These are phyloP conservation scores for Chionodraco myersi DNA, from an alignment of 2,113 vertebrate species.

Conservation along the genomic window DNA sequence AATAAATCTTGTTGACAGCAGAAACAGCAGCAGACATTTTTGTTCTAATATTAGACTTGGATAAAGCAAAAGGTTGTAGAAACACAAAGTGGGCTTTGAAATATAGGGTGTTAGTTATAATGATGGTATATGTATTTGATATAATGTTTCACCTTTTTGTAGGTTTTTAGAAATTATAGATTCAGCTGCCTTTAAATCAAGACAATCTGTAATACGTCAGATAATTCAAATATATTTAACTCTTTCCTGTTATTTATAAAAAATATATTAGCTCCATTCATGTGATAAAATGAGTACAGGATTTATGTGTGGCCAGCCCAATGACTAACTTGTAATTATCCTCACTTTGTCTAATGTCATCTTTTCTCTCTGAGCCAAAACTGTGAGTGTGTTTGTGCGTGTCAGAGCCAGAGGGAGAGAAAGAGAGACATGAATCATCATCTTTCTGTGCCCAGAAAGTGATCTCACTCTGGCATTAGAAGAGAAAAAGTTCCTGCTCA, in stretches of 20 bases:
- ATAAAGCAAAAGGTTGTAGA: too few relatives aligned
- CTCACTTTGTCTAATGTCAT: slow-evolving; percentile 7
- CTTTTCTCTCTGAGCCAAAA: slow-evolving; percentile 30
- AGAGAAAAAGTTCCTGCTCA: not conserved
- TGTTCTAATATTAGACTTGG: too few relatives aligned
- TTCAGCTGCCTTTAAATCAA: slow-evolving; percentile 1
- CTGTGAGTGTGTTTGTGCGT: not conserved
- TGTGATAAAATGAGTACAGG: not conserved
- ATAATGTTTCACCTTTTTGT: not conserved
- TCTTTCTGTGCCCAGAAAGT: slow-evolving; percentile 21
- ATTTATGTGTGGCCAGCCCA: not conserved
- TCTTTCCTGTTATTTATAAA: slow-evolving; percentile 14
- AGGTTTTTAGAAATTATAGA: not conserved
- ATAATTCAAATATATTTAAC: slow-evolving; percentile 12
- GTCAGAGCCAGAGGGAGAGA: not conserved
- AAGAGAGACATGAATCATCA: slow-evolving; percentile 34
- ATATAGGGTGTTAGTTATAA: not conserved
- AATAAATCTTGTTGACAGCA: too few relatives aligned
- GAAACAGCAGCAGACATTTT: too few relatives aligned
- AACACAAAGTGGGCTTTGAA: not conserved
- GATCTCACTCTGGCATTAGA: not conserved
- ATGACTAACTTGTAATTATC: slow-evolving; percentile 20
- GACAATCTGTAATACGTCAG: slow-evolving; percentile 20
- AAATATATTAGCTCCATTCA: not conserved
- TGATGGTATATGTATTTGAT: not conserved